These are phyloP conservation scores for Tychaedon coryphoeus DNA, from an alignment of 2,113 vertebrate genomes.

Conservation along the genomic window DNA sequence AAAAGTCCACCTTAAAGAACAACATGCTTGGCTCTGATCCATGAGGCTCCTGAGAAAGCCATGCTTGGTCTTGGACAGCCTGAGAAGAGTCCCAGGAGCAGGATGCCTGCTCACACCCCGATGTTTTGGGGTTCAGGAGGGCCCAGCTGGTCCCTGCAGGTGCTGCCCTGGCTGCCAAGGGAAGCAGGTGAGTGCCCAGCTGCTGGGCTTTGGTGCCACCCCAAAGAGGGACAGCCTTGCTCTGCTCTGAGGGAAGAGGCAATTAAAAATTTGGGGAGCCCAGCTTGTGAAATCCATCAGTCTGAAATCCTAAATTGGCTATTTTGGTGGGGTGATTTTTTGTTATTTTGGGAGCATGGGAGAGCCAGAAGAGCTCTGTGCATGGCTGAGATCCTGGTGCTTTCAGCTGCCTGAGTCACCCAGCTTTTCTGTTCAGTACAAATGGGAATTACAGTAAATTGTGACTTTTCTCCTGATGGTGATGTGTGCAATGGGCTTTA, in stretches of 20 bases:
- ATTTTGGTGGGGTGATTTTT: too few relatives aligned
- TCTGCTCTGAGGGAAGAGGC: background rate
- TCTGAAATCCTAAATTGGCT: background rate
- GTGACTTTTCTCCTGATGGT: background rate
- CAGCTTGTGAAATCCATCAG: background rate
- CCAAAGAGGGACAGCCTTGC: background rate
- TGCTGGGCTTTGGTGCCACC: background rate
- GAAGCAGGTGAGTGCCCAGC: background rate
- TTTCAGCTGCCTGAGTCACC: background rate
- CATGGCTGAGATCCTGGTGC: background rate
- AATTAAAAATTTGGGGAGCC: accelerated
- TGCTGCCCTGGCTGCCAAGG: background rate
- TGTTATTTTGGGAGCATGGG: background rate
- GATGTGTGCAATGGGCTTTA: background rate
- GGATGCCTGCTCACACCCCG: background rate
- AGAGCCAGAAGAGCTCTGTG: accelerated
- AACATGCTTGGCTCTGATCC: background rate
- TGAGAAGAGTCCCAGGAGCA: background rate
- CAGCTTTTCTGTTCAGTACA: background rate
- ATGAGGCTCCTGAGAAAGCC: background rate
- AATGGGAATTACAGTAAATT: background rate
- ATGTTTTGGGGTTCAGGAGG: background rate
- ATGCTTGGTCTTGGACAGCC: background rate
- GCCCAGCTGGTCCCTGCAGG: background rate
- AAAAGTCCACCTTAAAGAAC: background rate